Conservation (phyloP, 2,888 invertebrate genomes). For the Nomada ruficornis region DNA sequence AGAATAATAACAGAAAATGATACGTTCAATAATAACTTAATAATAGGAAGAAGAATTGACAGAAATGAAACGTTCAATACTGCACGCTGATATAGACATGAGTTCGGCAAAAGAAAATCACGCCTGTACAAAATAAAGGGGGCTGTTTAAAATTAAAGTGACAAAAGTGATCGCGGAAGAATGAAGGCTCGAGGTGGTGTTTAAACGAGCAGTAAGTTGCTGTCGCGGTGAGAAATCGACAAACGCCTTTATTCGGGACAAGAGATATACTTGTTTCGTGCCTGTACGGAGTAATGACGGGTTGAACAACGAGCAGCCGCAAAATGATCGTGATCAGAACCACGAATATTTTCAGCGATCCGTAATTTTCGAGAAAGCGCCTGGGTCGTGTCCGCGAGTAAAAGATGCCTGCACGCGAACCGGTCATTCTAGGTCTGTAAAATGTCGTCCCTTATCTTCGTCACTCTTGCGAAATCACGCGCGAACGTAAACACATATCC, state of each 20-base stretch:
- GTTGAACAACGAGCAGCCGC: constrained; percentile 34
- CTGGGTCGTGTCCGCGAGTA: constrained; percentile 1
- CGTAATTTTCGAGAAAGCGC: constrained; percentile 56
- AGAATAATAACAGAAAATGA: too few species aligned
- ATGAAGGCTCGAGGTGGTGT: neutral
- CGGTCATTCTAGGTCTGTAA: neutral
- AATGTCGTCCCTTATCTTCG: neutral
- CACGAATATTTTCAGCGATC: constrained; percentile 45
- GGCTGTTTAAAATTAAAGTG: neutral
- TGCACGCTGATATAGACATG: too few species aligned
- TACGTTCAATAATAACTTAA: too few species aligned
- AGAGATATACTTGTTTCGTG: constrained; percentile 40
- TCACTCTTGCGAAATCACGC: neutral
- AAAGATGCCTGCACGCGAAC: constrained; percentile 15
- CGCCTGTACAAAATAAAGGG: too few species aligned
- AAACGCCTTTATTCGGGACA: constrained; percentile 32
- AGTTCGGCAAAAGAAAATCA: too few species aligned
- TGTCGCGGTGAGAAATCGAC: constrained; percentile 15
- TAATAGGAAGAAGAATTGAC: too few species aligned
- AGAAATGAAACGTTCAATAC: too few species aligned
- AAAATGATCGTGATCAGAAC: constrained; percentile 46
- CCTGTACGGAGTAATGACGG: constrained; percentile 38
- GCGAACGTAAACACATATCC: constrained; percentile 6
- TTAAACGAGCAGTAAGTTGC: neutral
- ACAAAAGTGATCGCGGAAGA: neutral